Percentiles rank a stretch among this genome's conserved stretches.
Conservation (phyloP, 2,113 vertebrate genomes). For the Craseonycteris thonglongyai region DNA sequence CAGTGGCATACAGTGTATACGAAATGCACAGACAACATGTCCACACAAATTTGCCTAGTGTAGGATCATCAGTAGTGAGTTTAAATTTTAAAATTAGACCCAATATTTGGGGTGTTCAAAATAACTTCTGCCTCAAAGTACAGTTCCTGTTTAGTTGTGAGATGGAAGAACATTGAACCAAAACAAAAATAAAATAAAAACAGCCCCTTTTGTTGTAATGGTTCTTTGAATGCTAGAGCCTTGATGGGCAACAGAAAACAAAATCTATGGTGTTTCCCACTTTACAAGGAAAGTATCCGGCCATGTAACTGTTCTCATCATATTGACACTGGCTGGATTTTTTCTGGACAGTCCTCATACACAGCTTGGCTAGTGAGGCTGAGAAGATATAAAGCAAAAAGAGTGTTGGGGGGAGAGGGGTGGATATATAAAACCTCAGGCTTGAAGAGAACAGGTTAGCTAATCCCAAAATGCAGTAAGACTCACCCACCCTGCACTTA, state of each 20-base stretch:
- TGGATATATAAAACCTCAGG: not conserved
- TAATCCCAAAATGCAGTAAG: not conserved
- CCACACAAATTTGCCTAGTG: not conserved
- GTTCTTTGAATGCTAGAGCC: not conserved
- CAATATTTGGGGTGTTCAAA: not conserved
- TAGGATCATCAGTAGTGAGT: slow-evolving; percentile 51
- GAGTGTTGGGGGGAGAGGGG: not conserved
- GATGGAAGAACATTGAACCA: not conserved
- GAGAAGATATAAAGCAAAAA: not conserved
- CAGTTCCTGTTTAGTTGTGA: slow-evolving; percentile 18
- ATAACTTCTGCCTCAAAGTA: slow-evolving; percentile 10
- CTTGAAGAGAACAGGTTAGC: not conserved
- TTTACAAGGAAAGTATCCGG: not conserved
- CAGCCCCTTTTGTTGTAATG: not conserved
- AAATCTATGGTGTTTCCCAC: not conserved
- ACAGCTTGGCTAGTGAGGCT: not conserved
- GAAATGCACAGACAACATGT: not conserved
- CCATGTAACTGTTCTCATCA: no score
- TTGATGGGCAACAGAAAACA: not conserved
- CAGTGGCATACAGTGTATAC: slow-evolving; percentile 11
- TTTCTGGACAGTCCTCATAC: no score
- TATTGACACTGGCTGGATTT: no score
- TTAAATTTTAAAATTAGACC: slow-evolving; percentile 26
- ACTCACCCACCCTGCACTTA: not conserved
- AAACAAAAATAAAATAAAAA: slow-evolving; percentile 26